Conservation (phyloP, 2,888 invertebrate genomes). For the Ceraclea dissimilis region DNA sequence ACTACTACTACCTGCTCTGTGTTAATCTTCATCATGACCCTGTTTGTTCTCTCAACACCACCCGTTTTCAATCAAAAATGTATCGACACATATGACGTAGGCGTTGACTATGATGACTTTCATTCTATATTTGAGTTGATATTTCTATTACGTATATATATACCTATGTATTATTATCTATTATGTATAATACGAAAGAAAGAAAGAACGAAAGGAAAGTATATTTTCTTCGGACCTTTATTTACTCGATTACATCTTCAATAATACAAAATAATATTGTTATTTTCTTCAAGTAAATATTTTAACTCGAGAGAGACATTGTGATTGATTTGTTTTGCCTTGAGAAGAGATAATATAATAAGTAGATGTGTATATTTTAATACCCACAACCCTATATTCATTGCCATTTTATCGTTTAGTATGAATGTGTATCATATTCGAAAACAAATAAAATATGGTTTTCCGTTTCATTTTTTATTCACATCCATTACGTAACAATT, state of each 20-base stretch:
- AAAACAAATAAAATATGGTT: too few species aligned
- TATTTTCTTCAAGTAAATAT: constrained; percentile 1
- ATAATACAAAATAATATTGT: not conserved
- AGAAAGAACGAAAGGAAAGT: not conserved
- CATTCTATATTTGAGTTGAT: not conserved
- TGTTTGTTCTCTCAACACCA: not conserved
- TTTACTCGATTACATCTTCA: not conserved
- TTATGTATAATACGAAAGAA: not conserved
- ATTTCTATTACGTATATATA: not conserved
- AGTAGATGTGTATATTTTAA: not conserved
- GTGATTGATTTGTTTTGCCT: not conserved
- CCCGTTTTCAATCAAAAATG: not conserved
- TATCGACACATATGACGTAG: not conserved
- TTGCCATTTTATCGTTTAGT: too few species aligned
- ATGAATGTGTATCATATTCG: too few species aligned
- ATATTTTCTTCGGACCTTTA: not conserved
- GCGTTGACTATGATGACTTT: not conserved
- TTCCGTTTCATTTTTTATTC: too few species aligned
- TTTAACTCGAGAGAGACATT: not conserved
- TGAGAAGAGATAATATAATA: too few species aligned
- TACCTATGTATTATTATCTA: not conserved
- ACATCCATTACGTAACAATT: too few species aligned
- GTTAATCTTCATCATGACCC: not conserved
- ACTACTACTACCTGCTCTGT: not conserved
- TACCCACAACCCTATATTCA: too few species aligned